Base-by-base conservation (phyloP, 2,888 invertebrate genomes). In the Aphelenchoides bicaudatus region DNA sequence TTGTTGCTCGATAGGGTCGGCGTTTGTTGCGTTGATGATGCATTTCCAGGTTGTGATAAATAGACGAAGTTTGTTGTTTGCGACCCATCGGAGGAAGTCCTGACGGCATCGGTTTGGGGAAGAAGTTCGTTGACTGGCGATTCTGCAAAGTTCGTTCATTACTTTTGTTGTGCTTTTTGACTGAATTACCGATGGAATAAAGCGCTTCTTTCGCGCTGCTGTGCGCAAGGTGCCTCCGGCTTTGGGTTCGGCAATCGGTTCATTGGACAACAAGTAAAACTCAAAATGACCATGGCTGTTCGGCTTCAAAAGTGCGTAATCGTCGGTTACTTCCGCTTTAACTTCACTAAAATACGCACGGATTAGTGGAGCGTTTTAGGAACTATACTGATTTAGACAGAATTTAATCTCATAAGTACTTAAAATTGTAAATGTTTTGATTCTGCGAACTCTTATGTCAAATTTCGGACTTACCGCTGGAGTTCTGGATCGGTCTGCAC, bases 241-340 rank as follows among this genome's bases (percentile, higher is more conserved):
- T 30, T 21, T 21, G 30, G 39, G 39, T 23, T 27, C 29, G 2
- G 13, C 21, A 16, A 30, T 30, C 38, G 23, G 21, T 30, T 58
- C 61, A 29, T 56, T 34, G 13, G 54, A 52, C 23, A 65, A 25
- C 23, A 66, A 29, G 25, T 64, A 62, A 29, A 66, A 34, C 16
- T 48, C 37, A 49, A 56, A 69, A 19, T 39, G 61, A 13, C 58
- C 65, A 19, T 59, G 39, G 27, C 37, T 6, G 28, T 43, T 52
- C 19, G 68, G 64, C 39, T 50, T 31, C 23, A 66, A 51, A 3
- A 49, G 16, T 16, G 31, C 56, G 19, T 65, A 27, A 19, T 66
- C 66, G 25, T 70, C 57, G 3, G 28, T 34, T 10, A 66, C 66
- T 27, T 66, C 69, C 27, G 49, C 53, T 39, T 70, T 66, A 8